Conservation (phyloP, 2,113 vertebrate genomes). For the Dromas ardeola region DNA sequence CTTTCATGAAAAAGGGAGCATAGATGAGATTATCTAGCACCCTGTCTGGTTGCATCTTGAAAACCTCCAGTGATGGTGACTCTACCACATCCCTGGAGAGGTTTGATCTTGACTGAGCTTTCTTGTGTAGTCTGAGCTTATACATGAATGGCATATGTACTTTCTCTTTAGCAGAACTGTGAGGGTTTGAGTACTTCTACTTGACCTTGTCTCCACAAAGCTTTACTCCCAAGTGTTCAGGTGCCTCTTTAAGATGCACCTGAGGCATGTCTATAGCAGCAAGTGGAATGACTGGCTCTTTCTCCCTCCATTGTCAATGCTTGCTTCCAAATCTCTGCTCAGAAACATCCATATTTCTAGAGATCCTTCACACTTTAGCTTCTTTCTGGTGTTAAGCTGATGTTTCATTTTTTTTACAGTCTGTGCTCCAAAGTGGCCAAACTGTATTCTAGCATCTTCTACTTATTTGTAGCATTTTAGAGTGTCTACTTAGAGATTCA, state of each 20-base stretch:
- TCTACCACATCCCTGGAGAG: not conserved
- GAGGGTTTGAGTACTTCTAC: not conserved
- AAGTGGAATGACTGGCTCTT: not conserved
- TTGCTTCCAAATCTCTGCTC: not conserved
- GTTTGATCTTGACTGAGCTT: not conserved
- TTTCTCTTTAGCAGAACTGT: not conserved
- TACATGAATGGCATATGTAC: fast-evolving
- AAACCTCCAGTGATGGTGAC: not conserved
- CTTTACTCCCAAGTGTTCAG: not conserved
- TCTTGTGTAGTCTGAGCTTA: not conserved
- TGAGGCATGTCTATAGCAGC: not conserved
- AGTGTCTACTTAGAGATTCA: not conserved
- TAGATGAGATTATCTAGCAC: not conserved
- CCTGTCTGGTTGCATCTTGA: not conserved
- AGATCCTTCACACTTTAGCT: not conserved
- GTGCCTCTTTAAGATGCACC: not conserved
- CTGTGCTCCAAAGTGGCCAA: not conserved
- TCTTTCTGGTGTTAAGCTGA: not conserved
- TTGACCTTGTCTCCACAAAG: not conserved
- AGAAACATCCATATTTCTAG: not conserved
- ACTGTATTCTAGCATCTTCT: not conserved
- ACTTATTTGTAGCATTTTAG: not conserved
- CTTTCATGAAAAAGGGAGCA: not conserved
- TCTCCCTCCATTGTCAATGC: not conserved
- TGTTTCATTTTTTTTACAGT: not conserved